Evolutionary conservation across 1,140 invertebrate genomes (phyloP).

Genomic region (Formica exsecta): DNA sequence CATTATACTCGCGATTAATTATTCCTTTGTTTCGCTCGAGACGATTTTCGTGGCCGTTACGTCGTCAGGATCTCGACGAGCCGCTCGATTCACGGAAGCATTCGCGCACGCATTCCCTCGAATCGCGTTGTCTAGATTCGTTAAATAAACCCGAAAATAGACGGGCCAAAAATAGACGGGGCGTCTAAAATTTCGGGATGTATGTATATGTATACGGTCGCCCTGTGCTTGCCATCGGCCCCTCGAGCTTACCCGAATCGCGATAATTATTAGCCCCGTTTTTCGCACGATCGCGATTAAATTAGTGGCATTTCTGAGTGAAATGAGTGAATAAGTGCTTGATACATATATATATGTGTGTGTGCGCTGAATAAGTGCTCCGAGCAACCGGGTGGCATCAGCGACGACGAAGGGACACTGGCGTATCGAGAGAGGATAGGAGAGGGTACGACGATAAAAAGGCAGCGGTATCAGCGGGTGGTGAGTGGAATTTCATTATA

Average conservation of each 20-base stretch:
- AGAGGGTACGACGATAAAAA: not conserved
- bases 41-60: not conserved
- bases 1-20: not conserved
- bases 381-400: too few relatives aligned
- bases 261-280: too few relatives aligned
- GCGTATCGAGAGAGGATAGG: not conserved
- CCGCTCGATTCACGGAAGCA: not conserved
- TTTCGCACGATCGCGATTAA: too few relatives aligned
- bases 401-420: too few relatives aligned
- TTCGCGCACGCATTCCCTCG: not conserved
- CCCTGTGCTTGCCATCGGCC: not conserved
- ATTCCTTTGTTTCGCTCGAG: not conserved
- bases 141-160: not conserved
- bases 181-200: slow-evolving; percentile 16
- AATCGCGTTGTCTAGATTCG: not conserved
- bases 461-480: not conserved
- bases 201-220: not conserved
- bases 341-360: too few relatives aligned
- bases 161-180: slow-evolving; percentile 18
- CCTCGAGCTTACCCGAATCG: too few relatives aligned
- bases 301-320: too few relatives aligned
- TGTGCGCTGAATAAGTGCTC: too few relatives aligned
- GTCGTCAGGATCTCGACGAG: not conserved
- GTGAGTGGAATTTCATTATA: not conserved
- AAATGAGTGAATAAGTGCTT: too few relatives aligned